Percentiles rank a stretch among this genome's conserved stretches.
phyloP scores from a whole-genome alignment of 2,797 vertebrate genomes.

The Borostomias antarcticus region DNA sequence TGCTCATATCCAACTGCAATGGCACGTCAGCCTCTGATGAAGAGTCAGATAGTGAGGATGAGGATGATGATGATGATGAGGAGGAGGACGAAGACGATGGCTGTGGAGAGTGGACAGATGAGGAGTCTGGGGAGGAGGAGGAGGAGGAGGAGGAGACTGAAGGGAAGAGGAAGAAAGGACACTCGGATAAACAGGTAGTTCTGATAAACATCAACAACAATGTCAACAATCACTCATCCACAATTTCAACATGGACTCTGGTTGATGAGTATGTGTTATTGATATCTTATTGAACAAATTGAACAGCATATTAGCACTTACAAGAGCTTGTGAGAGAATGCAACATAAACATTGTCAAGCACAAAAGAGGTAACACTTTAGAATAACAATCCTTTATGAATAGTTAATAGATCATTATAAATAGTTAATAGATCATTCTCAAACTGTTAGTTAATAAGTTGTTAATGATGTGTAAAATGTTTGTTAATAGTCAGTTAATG shows the following conservation, averaged over 20 bases:
- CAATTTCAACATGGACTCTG: background rate
- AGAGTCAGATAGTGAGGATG: constrained; percentile 64
- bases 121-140: constrained; percentile 79
- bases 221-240: background rate
- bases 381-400: too few relatives aligned
- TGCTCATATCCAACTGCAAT: constrained; percentile 93
- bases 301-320: too few relatives aligned
- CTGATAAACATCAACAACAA: background rate
- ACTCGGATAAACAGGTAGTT: constrained; percentile 88
- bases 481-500: too few relatives aligned
- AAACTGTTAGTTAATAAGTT: too few relatives aligned
- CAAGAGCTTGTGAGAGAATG: too few relatives aligned
- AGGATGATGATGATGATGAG: constrained; percentile 58
- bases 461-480: too few relatives aligned
- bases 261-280: background rate
- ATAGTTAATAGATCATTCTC: too few relatives aligned
- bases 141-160: constrained; percentile 77
- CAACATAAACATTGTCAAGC: too few relatives aligned
- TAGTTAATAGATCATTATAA: too few relatives aligned
- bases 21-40: constrained; percentile 63
- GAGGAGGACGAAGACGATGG: constrained; percentile 73
- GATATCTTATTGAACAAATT: too few relatives aligned
- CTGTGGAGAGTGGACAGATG: constrained; percentile 81
- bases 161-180: constrained; percentile 80
- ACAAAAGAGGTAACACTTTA: too few relatives aligned